Evolutionary conservation across 2,113 vertebrate genomes (phyloP).

Genomic region (Aldabrachelys gigantea): DNA sequence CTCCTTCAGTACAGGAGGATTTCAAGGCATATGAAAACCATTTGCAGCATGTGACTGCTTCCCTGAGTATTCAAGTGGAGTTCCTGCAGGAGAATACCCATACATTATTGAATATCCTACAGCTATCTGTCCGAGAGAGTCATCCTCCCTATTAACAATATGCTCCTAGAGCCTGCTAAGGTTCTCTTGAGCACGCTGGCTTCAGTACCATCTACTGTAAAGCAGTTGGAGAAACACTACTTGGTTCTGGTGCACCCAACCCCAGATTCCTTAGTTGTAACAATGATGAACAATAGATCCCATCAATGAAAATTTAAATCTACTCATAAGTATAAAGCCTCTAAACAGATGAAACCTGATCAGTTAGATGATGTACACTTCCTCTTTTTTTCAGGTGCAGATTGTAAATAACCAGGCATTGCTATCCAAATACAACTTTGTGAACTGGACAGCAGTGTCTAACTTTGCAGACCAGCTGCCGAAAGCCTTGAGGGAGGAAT

Average conservation of each 20-base stretch:
- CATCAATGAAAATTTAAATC: not conserved
- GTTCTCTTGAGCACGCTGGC: not conserved
- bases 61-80: no score
- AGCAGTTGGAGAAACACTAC: not conserved
- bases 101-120: no score
- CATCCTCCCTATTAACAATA: not conserved
- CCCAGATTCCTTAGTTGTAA: not conserved
- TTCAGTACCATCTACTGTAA: not conserved
- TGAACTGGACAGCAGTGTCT: not conserved
- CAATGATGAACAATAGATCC: not conserved
- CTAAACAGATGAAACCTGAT: not conserved
- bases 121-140: not conserved
- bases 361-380: not conserved
- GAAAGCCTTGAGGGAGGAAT: not conserved
- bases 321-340: no score
- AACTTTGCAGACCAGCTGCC: not conserved
- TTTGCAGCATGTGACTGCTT: no score
- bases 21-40: no score
- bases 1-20: no score
- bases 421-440: not conserved
- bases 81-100: no score
- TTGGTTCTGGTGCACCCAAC: not conserved
- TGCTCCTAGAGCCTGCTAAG: not conserved
- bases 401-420: not conserved
- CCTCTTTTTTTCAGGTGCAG: not conserved